Evolutionary conservation across 2,888 invertebrate genomes (phyloP).

Genomic region (Linnaemya vulpina): DNA sequence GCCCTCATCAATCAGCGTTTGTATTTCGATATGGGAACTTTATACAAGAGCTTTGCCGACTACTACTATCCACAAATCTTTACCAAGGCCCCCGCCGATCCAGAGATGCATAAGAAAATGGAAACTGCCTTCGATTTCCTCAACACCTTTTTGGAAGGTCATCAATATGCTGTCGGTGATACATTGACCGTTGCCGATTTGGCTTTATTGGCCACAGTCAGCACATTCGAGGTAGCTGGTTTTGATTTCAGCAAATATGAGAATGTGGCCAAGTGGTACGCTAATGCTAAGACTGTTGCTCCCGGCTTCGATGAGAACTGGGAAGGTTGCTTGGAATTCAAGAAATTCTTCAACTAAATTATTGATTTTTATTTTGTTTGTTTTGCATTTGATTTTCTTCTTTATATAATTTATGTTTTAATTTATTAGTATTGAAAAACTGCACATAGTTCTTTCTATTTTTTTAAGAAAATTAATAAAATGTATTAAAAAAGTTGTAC

Average conservation of each 20-base stretch:
- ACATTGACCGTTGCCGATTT: slow-evolving; percentile 91
- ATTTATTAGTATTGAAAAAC: slow-evolving; percentile 3
- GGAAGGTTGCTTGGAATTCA: slow-evolving; percentile 67
- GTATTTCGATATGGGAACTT: slow-evolving; percentile 90
- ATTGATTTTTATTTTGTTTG: neutral
- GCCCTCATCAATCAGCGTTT: slow-evolving; percentile 90
- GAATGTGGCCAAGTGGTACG: slow-evolving; percentile 87
- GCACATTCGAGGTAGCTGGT: slow-evolving; percentile 87
- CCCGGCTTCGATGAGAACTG: slow-evolving; percentile 84
- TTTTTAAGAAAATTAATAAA: slow-evolving; percentile 17
- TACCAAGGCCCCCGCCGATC: slow-evolving; percentile 85
- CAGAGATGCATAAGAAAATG: slow-evolving; percentile 86
- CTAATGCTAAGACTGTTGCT: slow-evolving; percentile 86
- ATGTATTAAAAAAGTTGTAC: neutral
- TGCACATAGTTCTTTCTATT: neutral
- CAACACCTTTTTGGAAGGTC: slow-evolving; percentile 87
- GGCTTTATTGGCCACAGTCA: slow-evolving; percentile 86
- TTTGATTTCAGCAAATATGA: slow-evolving; percentile 87
- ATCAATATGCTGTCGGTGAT: slow-evolving; percentile 87
- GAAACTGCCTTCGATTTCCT: slow-evolving; percentile 87
- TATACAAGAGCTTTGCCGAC: slow-evolving; percentile 87
- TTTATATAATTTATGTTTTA: slow-evolving; percentile 4
- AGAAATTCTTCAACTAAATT: slow-evolving; percentile 53
- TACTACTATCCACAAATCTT: slow-evolving; percentile 87
- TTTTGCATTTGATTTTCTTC: neutral